phyloP scores from a whole-genome alignment of 2,113 vertebrate genomes.

The Cheilinus undulatus region DNA sequence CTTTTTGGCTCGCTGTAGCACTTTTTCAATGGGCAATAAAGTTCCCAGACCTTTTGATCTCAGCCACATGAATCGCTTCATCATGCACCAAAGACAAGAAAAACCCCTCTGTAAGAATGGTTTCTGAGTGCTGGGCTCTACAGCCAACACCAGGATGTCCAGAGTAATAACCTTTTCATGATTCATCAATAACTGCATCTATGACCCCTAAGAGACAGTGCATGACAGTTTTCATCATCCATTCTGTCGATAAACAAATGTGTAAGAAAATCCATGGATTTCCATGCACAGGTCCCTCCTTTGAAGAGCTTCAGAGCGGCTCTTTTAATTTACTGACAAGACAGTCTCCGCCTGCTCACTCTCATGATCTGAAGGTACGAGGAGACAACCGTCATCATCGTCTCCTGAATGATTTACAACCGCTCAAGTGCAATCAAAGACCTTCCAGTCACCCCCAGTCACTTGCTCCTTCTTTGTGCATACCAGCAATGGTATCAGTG shows the following conservation, averaged over 20 bases:
- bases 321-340: slow-evolving; percentile 35
- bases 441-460: slow-evolving; percentile 19
- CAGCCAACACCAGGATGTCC: neutral
- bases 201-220: neutral
- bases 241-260: neutral
- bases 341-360: slow-evolving; percentile 34
- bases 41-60: slow-evolving; percentile 11
- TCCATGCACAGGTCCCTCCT: neutral
- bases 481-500: slow-evolving; percentile 23
- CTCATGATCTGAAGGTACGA: slow-evolving; percentile 34
- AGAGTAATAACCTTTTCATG: neutral
- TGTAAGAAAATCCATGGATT: neutral
- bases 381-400: slow-evolving; percentile 27
- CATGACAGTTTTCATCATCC: neutral
- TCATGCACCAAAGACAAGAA: slow-evolving; percentile 1
- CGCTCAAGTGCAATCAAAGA: slow-evolving; percentile 44
- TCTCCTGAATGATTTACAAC: slow-evolving; percentile 58
- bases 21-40: neutral
- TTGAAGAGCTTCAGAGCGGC: slow-evolving; percentile 9
- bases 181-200: neutral
- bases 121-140: neutral
- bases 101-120: neutral
- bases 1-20: neutral
- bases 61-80: neutral
- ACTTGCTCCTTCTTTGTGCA: slow-evolving; percentile 18